Percentiles rank a stretch among this genome's conserved stretches.
phyloP scores from a whole-genome alignment of 2,113 vertebrate species.

The Sinocyclocheilus anshuiensis region DNA sequence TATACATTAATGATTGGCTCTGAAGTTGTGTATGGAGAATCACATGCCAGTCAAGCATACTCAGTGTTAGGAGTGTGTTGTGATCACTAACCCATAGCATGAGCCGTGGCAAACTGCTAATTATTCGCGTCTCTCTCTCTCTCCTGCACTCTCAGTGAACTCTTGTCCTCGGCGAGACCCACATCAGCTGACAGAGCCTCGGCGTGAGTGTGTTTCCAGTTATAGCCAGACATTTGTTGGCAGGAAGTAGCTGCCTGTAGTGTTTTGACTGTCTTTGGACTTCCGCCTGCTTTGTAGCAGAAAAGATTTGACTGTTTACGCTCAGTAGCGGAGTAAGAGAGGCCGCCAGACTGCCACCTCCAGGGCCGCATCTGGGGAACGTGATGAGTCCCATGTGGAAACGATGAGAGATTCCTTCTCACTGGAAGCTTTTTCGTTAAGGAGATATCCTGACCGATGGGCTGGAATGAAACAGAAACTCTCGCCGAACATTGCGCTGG shows the following conservation, averaged over 20 bases:
- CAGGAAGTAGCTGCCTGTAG: constrained; percentile 7
- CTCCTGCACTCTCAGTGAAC: constrained; percentile 26
- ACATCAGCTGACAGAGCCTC: constrained; percentile 12
- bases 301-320: background rate
- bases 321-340: background rate
- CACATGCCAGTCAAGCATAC: background rate
- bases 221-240: constrained; percentile 16
- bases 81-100: background rate
- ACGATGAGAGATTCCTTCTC: background rate
- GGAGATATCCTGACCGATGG: constrained; percentile 28
- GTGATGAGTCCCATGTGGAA: background rate
- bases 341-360: background rate
- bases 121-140: background rate
- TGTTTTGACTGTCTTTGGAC: background rate
- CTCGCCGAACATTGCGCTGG: background rate
- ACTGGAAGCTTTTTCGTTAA: background rate
- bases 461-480: constrained; percentile 15
- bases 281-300: background rate
- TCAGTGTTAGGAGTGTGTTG: background rate
- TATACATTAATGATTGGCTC: background rate
- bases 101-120: background rate
- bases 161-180: constrained; percentile 29
- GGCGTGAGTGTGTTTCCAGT: constrained; percentile 27
- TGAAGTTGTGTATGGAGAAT: background rate
- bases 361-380: background rate